Evolutionary conservation across 1,140 invertebrate genomes (phyloP), one percentile per base, ranked within the genome.

Genomic region (Limonius californicus): DNA sequence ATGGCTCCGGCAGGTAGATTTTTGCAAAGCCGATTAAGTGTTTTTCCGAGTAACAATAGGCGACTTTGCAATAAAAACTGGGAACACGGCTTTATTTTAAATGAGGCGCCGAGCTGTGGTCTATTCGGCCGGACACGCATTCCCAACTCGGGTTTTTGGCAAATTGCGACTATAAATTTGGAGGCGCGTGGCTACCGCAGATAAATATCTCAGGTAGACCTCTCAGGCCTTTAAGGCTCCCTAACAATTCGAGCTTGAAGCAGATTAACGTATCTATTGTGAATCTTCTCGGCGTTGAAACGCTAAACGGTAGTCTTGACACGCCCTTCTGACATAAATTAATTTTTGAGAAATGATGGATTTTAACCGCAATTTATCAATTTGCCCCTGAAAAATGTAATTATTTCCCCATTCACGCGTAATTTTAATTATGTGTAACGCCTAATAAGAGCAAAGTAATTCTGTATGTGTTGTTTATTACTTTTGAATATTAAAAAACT

Each of bases 121-220:
- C 61, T 45, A 58, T 19, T 43, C 63, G 9, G 50, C 35, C 62
- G 59, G 62, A 65, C 59, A 62, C 59, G 54, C 54, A 64, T 66
- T 67, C 65, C 59, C 54, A 62, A 61, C 61, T 62, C 61, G 61
- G 61, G 56, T 70, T 67, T 68, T 69, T 61, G 65, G 57, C 67
- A 69, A 71, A 71, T 71, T 69, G 64, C 62, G 32, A 57, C 60
- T 43, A 64, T 67, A 69, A 71, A 69, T 68, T 61, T 61, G 54
- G 45, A 60, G 69, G 67, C 69, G 69, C 69, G 69, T 70, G 69
- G 65, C 65, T 53, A 54, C 15, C 27, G 42, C 16, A 58, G 65
- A 69, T 69, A 67, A 64, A 21, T 27, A 67, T 67, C 65, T 54
- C 58, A 60, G 65, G 62, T 62, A 63, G 59, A 57, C 14, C 32